Evolutionary conservation across 2,888 invertebrate species (phyloP).

Genomic region (Drosophila nigricruria): DNA sequence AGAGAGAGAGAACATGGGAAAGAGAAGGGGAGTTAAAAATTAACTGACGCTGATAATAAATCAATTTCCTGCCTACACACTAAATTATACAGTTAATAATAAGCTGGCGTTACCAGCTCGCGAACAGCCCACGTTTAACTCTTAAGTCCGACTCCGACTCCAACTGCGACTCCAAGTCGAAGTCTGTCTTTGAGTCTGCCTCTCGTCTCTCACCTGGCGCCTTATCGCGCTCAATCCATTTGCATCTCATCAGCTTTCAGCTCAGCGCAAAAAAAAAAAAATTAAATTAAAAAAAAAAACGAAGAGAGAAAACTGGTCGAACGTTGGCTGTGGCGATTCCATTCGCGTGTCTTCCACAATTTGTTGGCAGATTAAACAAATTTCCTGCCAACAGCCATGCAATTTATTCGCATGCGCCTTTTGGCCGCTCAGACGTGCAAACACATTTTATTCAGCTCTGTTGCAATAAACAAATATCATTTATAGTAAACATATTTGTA

Average conservation of each 20-base stretch:
- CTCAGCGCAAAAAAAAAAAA: slow-evolving; percentile 41
- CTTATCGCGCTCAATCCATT: slow-evolving; percentile 78
- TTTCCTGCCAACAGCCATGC: slow-evolving; percentile 81
- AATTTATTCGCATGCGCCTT: slow-evolving; percentile 58
- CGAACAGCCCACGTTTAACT: slow-evolving; percentile 74
- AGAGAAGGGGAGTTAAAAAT: slow-evolving; percentile 52
- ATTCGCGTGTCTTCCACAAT: slow-evolving; percentile 78
- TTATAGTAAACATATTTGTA: background rate
- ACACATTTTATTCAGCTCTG: slow-evolving; percentile 21
- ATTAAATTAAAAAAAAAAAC: background rate
- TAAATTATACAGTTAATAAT: slow-evolving; percentile 79
- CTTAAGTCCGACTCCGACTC: slow-evolving; percentile 23
- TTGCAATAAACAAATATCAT: slow-evolving; percentile 2
- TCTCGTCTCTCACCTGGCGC: slow-evolving; percentile 46
- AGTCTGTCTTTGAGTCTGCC: slow-evolving; percentile 6
- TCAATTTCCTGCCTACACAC: slow-evolving; percentile 80
- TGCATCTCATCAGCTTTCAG: slow-evolving; percentile 77
- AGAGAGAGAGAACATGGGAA: background rate
- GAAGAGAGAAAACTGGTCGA: slow-evolving; percentile 48
- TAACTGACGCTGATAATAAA: slow-evolving; percentile 79
- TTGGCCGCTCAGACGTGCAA: slow-evolving; percentile 16
- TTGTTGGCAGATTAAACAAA: slow-evolving; percentile 81
- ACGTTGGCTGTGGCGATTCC: slow-evolving; percentile 40
- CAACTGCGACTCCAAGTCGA: slow-evolving; percentile 1
- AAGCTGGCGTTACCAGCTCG: slow-evolving; percentile 66